Evolutionary conservation across 2,113 vertebrate species (phyloP).

Genomic region (Noturus placidus): DNA sequence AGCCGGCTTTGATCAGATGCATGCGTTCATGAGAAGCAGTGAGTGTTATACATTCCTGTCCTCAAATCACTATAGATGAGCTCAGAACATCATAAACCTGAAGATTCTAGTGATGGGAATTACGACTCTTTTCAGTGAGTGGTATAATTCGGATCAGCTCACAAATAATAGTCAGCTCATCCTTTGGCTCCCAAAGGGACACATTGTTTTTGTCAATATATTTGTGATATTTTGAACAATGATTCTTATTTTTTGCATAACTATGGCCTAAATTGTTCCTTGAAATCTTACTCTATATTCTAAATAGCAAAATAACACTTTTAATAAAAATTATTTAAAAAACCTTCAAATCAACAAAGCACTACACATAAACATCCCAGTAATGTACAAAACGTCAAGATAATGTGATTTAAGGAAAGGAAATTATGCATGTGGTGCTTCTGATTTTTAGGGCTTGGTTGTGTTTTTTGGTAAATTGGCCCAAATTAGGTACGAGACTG

Average conservation of each 20-base stretch:
- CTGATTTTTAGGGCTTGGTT: neutral
- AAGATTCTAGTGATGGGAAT: neutral
- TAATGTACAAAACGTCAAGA: no score
- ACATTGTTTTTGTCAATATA: neutral
- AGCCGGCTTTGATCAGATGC: constrained; percentile 60
- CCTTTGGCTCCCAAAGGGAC: neutral
- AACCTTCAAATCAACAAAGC: no score
- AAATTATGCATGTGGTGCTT: neutral
- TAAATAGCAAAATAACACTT: neutral
- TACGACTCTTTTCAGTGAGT: neutral
- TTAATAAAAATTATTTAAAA: no score
- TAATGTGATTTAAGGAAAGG: neutral
- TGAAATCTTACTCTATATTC: neutral
- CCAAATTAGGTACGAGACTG: no score
- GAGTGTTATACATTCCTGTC: constrained; percentile 63
- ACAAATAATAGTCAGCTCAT: neutral
- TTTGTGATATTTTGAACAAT: neutral
- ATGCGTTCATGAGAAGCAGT: constrained; percentile 32
- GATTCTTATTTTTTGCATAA: neutral
- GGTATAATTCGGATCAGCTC: neutral
- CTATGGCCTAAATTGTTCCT: neutral
- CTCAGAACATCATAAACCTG: constrained; percentile 36
- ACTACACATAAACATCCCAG: no score
- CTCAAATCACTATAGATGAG: constrained; percentile 64
- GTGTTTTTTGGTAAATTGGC: neutral